Base-by-base conservation (phyloP, 2,888 invertebrate species). In the Aethes cnicana region DNA sequence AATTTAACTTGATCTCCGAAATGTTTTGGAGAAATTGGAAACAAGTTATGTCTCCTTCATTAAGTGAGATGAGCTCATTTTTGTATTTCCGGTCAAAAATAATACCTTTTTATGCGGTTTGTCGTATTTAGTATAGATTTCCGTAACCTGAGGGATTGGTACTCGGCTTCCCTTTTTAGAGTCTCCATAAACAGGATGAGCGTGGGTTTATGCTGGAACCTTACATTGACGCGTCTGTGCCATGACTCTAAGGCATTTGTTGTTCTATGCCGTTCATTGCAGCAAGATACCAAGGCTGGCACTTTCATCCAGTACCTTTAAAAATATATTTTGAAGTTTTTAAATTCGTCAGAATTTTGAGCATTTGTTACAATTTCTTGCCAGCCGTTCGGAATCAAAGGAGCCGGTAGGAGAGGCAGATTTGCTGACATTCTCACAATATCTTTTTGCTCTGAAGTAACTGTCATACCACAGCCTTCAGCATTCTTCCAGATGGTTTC, bases 191-290 rank as follows among this genome's bases (percentile, higher is more conserved):
- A 42, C 26, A 41, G 17, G 26, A 41, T 41, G 25, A 41, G 26
- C 41, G 41, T 28, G 41, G 41, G 41, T 42, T 28, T 28, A 42
- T 28, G 41, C 28, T 42, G 41, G 28, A 42, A 20, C 28, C 41
- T 26, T 42, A 42, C 41, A 42, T 42, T 42, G 41, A 42, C 41
- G 18, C 41, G 41, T 42, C 41, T 42, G 41, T 42, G 41, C 41
- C 41, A 42, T 42, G 42, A 20, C 28, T 42, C 42, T 42, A 42
- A 42, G 30, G 42, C 30, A 42, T 42, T 42, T 8, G 42, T 42
- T 30, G 42, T 42, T 42, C 30, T 20, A 20, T 30, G 30, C 20
- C 42, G 30, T 42, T 30, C 28, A 42, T 42, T 28, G 12, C 42
- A 42, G 42, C 42, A 42, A 30, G 42, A 42, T 42, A 42, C 30